Base-by-base conservation (phyloP, 2,888 invertebrate genomes). In the Boloria selene region DNA sequence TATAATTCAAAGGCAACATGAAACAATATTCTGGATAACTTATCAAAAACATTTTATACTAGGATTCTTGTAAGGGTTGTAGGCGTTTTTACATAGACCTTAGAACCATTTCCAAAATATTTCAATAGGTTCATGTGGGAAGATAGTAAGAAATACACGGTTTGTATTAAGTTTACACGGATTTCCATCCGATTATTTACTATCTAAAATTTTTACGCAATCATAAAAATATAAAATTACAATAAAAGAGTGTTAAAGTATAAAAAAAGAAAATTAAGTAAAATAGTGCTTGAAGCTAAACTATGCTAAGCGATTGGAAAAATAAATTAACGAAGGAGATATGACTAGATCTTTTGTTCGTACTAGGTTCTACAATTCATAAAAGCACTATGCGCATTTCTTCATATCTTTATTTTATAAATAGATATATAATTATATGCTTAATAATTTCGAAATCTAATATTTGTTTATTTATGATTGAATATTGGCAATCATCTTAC, bases 301-400 rank as follows among this genome's bases (percentile, higher is more conserved):
- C 90, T 92, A 91, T 92, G 88, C 91, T 91, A 92, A 90, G 91
- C 91, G 85, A 87, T 86, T 88, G 88, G 86, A 80, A 87, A 86
- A 88, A 85, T 80, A 86, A 87, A 83, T 82, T 86, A 88, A 86
- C 83, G 84, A 91, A 87, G 81, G 79, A 87, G 90, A 92, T 92
- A 92, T 92, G 92, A 92, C 92, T 92, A 92, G 92, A 90, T 88
- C 78, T 81, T 87, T 87, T 87, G 89, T 87, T 87, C 87, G 82
- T 83, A 82, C 90, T 91, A 91, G 83, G 80, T 85, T 80, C 91
- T 92, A 92, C 88, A 79, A 82, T 88, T 87, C 86, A 90, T 90
- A 90, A 85, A 92, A 91, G 92, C 92, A 90, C 92, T 92, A 92
- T 89, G 90, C 92, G 90, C 90, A 84, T 88, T 87, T 91, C 86